Percentiles rank a stretch among this genome's conserved stretches.
Evolutionary conservation across 2,888 invertebrate species (phyloP).

Genomic region (Drosophila limbata): DNA sequence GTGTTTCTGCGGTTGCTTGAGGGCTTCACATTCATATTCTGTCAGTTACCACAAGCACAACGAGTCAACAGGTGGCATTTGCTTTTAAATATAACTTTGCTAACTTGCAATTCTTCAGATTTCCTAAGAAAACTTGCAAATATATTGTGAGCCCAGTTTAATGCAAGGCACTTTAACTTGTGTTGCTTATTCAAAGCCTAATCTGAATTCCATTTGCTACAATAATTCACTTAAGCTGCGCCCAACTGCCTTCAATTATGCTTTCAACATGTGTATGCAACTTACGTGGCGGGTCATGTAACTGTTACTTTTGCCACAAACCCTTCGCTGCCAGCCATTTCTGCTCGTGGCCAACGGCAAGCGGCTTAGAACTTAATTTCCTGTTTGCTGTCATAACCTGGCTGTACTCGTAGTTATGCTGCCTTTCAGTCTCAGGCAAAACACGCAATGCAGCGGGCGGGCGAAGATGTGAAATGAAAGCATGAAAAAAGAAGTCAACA

Average conservation of each 20-base stretch:
- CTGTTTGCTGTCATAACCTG: constrained; percentile 64
- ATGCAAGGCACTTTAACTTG: constrained; percentile 1
- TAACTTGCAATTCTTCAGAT: background rate
- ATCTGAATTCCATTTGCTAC: constrained; percentile 44
- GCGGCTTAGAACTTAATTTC: constrained; percentile 69
- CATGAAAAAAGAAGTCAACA: constrained; percentile 22
- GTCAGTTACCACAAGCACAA: background rate
- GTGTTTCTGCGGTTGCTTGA: background rate
- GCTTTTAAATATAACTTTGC: background rate
- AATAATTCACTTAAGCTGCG: constrained; percentile 58
- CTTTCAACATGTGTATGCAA: constrained; percentile 50
- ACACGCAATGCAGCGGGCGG: constrained; percentile 33
- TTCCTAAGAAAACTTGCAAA: background rate
- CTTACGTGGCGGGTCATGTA: constrained; percentile 40
- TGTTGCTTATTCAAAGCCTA: background rate
- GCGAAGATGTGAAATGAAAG: background rate
- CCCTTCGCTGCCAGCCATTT: background rate
- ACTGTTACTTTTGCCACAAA: constrained; percentile 21
- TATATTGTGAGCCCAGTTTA: background rate
- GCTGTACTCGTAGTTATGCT: constrained; percentile 19
- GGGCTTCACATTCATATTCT: background rate
- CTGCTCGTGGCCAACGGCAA: constrained; percentile 15
- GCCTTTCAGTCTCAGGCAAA: constrained; percentile 11
- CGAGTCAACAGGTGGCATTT: background rate
- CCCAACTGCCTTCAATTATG: constrained; percentile 66